Percentiles rank a stretch among this genome's conserved stretches.
Evolutionary conservation across 2,888 invertebrate genomes (phyloP).

Genomic region (Abrostola triplasia): DNA sequence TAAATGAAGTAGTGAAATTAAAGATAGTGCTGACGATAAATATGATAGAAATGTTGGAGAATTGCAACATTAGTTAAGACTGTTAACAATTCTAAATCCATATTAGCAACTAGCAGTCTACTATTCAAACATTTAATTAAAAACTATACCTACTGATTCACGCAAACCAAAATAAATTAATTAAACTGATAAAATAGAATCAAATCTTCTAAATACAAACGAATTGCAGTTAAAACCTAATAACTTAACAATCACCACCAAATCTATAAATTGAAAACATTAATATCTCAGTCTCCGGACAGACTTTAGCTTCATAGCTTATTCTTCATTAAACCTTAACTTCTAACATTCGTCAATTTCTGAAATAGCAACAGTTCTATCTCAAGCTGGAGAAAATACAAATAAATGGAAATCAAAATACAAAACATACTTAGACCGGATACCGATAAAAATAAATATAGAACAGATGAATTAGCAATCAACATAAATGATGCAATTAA

Average conservation of each 20-base stretch:
- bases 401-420: background rate
- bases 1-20: slow-evolving; percentile 25
- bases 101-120: too few species aligned
- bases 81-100: too few species aligned
- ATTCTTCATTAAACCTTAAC: too few species aligned
- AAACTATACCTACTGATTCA: too few species aligned
- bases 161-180: too few species aligned
- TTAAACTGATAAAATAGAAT: too few species aligned
- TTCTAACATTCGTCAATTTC: background rate
- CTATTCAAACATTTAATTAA: too few species aligned
- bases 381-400: background rate
- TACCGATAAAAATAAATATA: slow-evolving; percentile 10
- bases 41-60: too few species aligned
- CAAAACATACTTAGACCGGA: background rate
- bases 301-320: background rate
- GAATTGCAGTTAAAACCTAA: too few species aligned
- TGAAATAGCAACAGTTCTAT: background rate
- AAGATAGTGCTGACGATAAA: slow-evolving; percentile 24
- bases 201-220: too few species aligned
- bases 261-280: slow-evolving; percentile 8
- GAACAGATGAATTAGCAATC: slow-evolving; percentile 15
- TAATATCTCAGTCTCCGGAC: background rate
- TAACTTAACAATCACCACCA: background rate
- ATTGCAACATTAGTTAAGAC: too few species aligned
- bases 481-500: slow-evolving; percentile 32